phyloP scores from a whole-genome alignment of 2,113 vertebrate genomes.

The Melanotaenia duboulayi region DNA sequence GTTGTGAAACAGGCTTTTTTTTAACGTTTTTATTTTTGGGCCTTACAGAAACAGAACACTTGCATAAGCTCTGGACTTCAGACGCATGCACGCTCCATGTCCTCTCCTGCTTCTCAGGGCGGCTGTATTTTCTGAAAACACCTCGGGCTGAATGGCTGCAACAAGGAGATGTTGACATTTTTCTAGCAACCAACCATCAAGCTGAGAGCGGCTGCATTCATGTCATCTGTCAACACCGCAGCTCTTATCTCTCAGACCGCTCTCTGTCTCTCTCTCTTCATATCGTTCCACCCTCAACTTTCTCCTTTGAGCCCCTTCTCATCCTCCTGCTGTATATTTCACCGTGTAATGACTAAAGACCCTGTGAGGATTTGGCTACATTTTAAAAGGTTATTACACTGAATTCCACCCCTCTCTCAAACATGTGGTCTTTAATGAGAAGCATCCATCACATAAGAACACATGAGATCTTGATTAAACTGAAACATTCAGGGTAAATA shows the following conservation, averaged over 20 bases:
- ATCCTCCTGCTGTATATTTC: fast-evolving
- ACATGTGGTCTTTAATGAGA: not conserved
- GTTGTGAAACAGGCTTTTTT: constrained; percentile 49
- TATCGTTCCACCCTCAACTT: constrained; percentile 4
- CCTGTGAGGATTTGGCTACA: not conserved
- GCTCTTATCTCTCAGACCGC: constrained; percentile 75
- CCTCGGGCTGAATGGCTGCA: constrained; percentile 73
- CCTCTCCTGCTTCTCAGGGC: constrained; percentile 55
- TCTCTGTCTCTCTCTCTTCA: constrained; percentile 11
- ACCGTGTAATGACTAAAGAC: not conserved
- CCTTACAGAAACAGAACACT: constrained; percentile 67
- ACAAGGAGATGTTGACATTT: constrained; percentile 83
- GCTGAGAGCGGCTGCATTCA: constrained; percentile 76
- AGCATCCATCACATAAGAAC: not conserved
- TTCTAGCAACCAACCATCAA: constrained; percentile 83
- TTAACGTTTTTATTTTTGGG: constrained; percentile 17
- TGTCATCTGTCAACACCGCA: constrained; percentile 79
- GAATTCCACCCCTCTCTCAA: not conserved
- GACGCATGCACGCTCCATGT: constrained; percentile 28
- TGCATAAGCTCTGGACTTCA: constrained; percentile 65
- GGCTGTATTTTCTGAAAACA: constrained; percentile 66
- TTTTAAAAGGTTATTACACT: not conserved
- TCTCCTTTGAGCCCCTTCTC: not conserved
- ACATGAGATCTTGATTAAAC: not conserved
- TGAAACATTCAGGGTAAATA: not conserved